Evolutionary conservation across 2,113 vertebrate genomes (phyloP).

Genomic region (Tursiops truncatus): DNA sequence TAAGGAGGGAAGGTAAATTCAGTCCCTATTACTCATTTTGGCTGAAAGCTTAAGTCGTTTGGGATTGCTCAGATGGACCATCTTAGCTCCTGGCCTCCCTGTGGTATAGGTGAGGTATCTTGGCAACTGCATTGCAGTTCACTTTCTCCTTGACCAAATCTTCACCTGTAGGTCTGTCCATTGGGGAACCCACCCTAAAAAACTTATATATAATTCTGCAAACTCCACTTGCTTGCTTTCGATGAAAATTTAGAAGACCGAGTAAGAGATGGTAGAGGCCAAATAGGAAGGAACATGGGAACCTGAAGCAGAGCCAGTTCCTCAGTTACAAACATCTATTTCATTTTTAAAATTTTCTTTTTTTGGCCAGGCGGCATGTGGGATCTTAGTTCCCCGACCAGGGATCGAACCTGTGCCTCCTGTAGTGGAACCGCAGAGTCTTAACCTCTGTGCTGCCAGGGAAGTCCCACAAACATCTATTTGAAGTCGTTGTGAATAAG

Average conservation of each 20-base stretch:
- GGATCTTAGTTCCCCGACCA: neutral
- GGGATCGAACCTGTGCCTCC: neutral
- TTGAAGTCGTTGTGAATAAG: neutral
- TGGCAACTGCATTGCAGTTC: neutral
- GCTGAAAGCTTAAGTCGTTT: neutral
- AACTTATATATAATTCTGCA: neutral
- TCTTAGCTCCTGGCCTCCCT: neutral
- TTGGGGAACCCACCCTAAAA: neutral
- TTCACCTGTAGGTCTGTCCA: neutral
- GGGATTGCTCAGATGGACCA: neutral
- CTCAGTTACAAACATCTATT: neutral
- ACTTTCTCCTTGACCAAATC: neutral
- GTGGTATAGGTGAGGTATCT: neutral
- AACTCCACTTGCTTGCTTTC: neutral
- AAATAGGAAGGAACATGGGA: neutral
- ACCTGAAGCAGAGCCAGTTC: neutral
- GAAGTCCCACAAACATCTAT: neutral
- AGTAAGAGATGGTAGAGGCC: neutral
- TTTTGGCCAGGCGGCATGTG: accelerated
- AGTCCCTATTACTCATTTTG: neutral
- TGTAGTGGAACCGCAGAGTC: neutral
- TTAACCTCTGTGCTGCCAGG: neutral
- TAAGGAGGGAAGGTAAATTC: neutral
- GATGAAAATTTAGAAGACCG: neutral
- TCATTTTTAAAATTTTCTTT: neutral